Evolutionary conservation across 2,888 invertebrate genomes (phyloP).

Genomic region (Geophilus truncorum): DNA sequence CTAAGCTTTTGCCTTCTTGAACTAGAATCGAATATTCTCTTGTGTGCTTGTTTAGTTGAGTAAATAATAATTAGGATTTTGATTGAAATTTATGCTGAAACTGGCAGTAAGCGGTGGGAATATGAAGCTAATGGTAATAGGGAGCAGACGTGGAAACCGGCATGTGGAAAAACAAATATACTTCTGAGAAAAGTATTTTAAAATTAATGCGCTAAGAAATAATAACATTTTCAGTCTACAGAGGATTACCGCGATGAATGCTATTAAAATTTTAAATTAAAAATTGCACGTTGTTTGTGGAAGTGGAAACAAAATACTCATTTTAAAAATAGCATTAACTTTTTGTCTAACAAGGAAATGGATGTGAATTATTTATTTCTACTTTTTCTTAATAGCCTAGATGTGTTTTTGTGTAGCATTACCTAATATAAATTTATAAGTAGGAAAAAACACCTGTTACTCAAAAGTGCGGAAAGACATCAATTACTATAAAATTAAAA

Average conservation of each 20-base stretch:
- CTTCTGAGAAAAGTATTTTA: not conserved
- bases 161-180: not conserved
- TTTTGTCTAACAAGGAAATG: no score
- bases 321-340: not conserved
- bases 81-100: not conserved
- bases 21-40: not conserved
- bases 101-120: not conserved
- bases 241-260: not conserved
- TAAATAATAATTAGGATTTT: slow-evolving; percentile 8
- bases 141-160: not conserved
- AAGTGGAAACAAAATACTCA: not conserved
- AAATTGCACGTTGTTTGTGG: not conserved
- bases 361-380: no score
- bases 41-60: not conserved
- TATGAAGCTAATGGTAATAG: not conserved
- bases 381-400: no score
- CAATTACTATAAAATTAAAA: no score
- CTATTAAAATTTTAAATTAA: not conserved
- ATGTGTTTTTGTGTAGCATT: no score
- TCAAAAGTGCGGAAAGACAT: no score
- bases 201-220: not conserved
- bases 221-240: not conserved
- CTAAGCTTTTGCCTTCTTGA: not conserved
- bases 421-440: no score
- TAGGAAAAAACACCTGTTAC: no score